These are phyloP conservation scores for Lithophane leautieri DNA, from an alignment of 2,888 invertebrate genomes.

Conservation along the genomic window DNA sequence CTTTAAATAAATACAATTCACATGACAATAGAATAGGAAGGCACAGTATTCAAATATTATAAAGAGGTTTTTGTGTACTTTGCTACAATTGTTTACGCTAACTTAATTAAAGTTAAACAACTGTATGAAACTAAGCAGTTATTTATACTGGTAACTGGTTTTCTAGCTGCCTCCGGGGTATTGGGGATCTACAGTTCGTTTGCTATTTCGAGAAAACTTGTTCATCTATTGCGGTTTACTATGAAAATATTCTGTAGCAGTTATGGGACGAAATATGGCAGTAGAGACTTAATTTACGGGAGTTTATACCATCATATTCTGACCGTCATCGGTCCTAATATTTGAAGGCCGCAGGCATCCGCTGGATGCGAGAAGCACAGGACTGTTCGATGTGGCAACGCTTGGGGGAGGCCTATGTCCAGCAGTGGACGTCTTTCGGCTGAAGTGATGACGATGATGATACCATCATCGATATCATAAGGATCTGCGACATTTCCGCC, in stretches of 20 bases:
- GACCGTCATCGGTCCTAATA: no score
- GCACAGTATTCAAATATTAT: constrained; percentile 16
- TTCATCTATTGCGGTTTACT: background rate
- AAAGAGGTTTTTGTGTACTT: background rate
- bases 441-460: background rate
- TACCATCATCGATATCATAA: background rate
- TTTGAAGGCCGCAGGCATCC: no score
- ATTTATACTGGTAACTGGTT: background rate
- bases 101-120: constrained; percentile 27
- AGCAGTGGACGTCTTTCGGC: background rate
- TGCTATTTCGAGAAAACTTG: background rate
- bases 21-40: constrained; percentile 30
- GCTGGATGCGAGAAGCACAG: background rate
- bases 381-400: background rate
- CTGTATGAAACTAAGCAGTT: constrained; percentile 3
- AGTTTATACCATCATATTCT: background rate
- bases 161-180: background rate
- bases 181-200: background rate
- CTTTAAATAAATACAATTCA: constrained; percentile 28
- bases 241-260: background rate
- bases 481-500: background rate
- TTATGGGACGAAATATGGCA: background rate
- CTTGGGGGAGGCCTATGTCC: no score
- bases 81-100: constrained; percentile 8
- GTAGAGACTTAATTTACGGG: background rate